Evolutionary conservation across 2,888 invertebrate genomes (phyloP).

Genomic region (Caenorhabditis zanzibari): DNA sequence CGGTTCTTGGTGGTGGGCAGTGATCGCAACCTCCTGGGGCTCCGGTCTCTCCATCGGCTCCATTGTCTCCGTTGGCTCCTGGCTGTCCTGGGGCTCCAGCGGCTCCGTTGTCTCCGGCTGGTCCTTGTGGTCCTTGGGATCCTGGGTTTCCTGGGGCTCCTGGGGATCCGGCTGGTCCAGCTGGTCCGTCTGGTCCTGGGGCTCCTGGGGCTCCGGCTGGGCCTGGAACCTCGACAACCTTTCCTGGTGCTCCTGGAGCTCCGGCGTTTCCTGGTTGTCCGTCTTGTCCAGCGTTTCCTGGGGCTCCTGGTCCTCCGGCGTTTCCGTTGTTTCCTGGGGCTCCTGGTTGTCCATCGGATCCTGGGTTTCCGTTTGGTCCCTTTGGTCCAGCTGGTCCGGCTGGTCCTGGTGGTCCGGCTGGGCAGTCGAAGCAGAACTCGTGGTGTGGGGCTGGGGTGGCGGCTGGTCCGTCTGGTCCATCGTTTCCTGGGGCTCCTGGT

Average conservation of each 20-base stretch:
- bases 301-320: conserved; percentile 71
- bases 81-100: conserved; percentile 75
- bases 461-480: conserved; percentile 78
- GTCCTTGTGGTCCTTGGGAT: conserved; percentile 74
- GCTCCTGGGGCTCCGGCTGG: conserved; percentile 72
- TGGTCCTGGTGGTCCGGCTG: conserved; percentile 75
- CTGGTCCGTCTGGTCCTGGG: conserved; percentile 72
- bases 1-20: conserved; percentile 78
- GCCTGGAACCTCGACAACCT: conserved; percentile 68
- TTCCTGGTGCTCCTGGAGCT: conserved; percentile 74
- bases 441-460: conserved; percentile 75
- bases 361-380: conserved; percentile 76
- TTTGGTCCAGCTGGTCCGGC: conserved; percentile 76
- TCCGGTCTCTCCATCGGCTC: conserved; percentile 76
- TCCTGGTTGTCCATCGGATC: conserved; percentile 71
- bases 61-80: conserved; percentile 69
- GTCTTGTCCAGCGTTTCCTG: conserved; percentile 72
- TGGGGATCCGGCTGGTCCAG: conserved; percentile 71
- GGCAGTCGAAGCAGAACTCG: conserved; percentile 77
- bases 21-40: conserved; percentile 77
- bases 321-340: conserved; percentile 70
- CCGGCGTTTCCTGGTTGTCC: conserved; percentile 75
- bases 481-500: conserved; percentile 76
- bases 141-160: conserved; percentile 69
- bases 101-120: conserved; percentile 74